Evolutionary conservation across 2,797 vertebrate genomes (phyloP).

Genomic region (Acipenser ruthenus): DNA sequence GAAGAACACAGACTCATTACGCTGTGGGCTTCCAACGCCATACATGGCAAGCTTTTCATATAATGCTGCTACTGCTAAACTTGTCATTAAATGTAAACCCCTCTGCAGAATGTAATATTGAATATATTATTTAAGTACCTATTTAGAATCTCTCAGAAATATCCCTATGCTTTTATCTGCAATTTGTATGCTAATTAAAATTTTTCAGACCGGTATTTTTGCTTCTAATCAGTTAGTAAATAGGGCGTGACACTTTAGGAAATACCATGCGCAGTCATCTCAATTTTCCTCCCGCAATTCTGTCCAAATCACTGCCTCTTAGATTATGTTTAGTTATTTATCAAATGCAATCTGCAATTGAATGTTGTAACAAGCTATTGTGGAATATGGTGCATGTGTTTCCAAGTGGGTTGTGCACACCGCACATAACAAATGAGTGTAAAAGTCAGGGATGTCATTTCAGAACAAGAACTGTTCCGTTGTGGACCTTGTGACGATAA

Average conservation of each 20-base stretch:
- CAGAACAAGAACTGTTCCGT: background rate
- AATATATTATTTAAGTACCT: conserved; percentile 63
- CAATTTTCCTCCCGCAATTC: too few relatives aligned
- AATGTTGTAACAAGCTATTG: conserved; percentile 38
- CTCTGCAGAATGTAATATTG: conserved; percentile 51
- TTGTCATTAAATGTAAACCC: conserved; percentile 59
- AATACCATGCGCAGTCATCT: too few relatives aligned
- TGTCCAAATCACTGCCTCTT: too few relatives aligned
- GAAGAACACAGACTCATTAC: background rate
- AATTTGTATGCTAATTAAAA: too few relatives aligned
- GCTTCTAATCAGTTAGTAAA: too few relatives aligned
- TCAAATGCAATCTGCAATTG: conserved; percentile 43
- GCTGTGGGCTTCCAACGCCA: background rate
- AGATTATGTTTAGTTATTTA: too few relatives aligned
- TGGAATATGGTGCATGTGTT: conserved; percentile 29
- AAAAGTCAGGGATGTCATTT: background rate
- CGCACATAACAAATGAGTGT: background rate
- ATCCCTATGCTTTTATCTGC: too few relatives aligned
- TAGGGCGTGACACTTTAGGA: too few relatives aligned
- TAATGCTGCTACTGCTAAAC: conserved; percentile 50
- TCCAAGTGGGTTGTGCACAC: conserved; percentile 16
- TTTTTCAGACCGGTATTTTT: too few relatives aligned
- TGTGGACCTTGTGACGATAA: background rate
- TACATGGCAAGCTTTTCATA: background rate
- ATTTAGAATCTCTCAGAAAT: conserved; percentile 32